Base-by-base conservation (phyloP, 2,113 vertebrate species). In the Stigmatopora nigra region DNA sequence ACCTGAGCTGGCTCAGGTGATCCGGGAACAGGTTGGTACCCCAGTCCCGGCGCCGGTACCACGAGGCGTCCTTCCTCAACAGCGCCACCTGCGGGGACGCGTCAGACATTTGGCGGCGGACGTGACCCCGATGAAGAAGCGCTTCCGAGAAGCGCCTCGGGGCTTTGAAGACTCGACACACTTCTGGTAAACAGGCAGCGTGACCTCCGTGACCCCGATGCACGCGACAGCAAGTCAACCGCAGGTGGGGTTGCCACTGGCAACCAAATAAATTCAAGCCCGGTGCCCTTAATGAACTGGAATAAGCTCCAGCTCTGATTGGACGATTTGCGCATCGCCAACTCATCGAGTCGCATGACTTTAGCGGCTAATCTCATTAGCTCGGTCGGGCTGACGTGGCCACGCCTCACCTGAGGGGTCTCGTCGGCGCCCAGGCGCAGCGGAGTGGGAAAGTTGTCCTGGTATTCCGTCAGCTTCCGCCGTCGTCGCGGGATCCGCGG, bases 1-100 rank as follows among this genome's bases (percentile, higher is more conserved):
- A 88, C 47, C 17, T 57, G 70, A 88, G 80, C 77, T 88, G 86
- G 69, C 45, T 81, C 69, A 88, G 74, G 71, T 88, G 84, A 0
- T 78, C 65, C 22, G 84, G 74, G 79, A 62, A 84, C 80, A 88
- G 86, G 44, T 86, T 70, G 3, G 68, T 63, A 3, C 86, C 86
- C 86, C 86, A 88, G n/a, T 76, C 81, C 0, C 78, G 68, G 0
- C 5, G 77, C 1, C 84, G 83, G 55, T 88, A 82, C 48, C 2
- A 16, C 44, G 2, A 19, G 2, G 83, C 86, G 49, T 76, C 20
- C 76, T 63, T 67, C 62, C 83, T 65, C 78, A 82, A 10, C 60
- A 73, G 73, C 48, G 19, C 38, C 65, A 66, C 64, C 86, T 88
- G 78, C 14, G 51, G 1, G 19, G 9, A 3, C 22, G 6, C 5